A percentile compares a stretch with the other conserved stretches of the same genome.
phyloP scores from a whole-genome alignment of 1,140 invertebrate genomes.

The Cepaea nemoralis region DNA sequence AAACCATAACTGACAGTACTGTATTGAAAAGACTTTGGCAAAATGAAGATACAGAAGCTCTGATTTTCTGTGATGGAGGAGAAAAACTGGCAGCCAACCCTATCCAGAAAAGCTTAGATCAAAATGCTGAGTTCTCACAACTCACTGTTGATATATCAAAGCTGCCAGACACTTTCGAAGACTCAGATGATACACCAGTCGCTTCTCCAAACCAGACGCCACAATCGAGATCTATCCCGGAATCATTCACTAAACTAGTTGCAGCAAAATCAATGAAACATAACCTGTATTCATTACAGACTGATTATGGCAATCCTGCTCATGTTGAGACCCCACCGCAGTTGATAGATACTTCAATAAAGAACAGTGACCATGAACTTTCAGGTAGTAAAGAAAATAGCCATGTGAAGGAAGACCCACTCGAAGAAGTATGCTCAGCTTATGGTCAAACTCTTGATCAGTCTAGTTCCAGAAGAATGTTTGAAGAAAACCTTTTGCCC shows the following conservation, averaged over 20 bases:
- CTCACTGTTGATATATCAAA: neutral
- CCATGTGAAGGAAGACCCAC: no score
- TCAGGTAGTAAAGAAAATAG: no score
- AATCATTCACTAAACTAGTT: neutral
- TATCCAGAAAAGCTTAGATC: neutral
- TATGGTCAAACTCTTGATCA: no score
- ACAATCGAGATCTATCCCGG: neutral
- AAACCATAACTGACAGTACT: neutral
- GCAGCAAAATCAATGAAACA: neutral
- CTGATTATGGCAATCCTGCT: neutral
- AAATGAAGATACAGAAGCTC: neutral
- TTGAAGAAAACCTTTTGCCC: conserved; percentile 43
- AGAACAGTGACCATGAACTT: neutral
- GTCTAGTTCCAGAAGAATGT: conserved; percentile 27
- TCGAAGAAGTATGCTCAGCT: no score
- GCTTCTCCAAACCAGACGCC: conserved; percentile 24
- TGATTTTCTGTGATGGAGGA: neutral
- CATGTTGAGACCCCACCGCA: neutral
- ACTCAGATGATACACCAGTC: conserved; percentile 30
- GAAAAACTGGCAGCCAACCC: neutral
- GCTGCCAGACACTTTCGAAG: neutral
- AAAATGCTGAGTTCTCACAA: neutral
- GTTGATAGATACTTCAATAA: neutral
- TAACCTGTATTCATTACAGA: neutral
- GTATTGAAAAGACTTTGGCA: neutral